phyloP scores from a whole-genome alignment of 2,888 invertebrate species.

The Gymnosoma rotundatum region DNA sequence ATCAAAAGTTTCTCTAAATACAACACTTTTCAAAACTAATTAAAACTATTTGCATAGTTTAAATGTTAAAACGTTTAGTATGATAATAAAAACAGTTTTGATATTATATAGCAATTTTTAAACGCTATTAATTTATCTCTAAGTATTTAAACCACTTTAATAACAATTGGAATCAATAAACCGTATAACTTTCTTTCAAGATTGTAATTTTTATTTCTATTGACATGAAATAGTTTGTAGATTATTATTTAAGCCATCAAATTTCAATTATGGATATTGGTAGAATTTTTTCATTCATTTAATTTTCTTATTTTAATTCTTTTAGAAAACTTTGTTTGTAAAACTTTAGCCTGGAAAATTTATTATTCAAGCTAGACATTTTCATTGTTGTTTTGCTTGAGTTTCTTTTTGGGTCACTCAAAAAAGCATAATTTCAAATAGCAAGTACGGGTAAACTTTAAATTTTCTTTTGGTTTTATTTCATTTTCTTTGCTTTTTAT shows the following conservation, averaged over 20 bases:
- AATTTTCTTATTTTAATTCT: slow-evolving; percentile 12
- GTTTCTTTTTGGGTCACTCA: slow-evolving; percentile 37
- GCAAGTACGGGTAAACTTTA: slow-evolving; percentile 38
- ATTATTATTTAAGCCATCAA: slow-evolving; percentile 50
- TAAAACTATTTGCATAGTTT: too few relatives aligned
- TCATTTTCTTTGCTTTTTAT: slow-evolving; percentile 30
- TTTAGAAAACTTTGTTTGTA: slow-evolving; percentile 34
- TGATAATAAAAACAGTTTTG: too few relatives aligned
- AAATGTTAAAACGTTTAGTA: too few relatives aligned
- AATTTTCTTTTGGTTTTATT: slow-evolving; percentile 39
- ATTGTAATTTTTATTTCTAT: slow-evolving; percentile 15
- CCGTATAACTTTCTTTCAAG: slow-evolving; percentile 11
- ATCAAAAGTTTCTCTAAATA: too few relatives aligned
- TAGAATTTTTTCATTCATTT: slow-evolving; percentile 30
- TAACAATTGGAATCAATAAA: slow-evolving; percentile 19
- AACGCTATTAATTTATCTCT: too few relatives aligned
- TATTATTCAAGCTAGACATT: slow-evolving; percentile 48
- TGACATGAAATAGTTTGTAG: slow-evolving; percentile 20
- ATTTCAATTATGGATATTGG: slow-evolving; percentile 57
- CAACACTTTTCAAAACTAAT: too few relatives aligned
- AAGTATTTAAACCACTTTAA: too few relatives aligned
- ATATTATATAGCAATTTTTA: too few relatives aligned
- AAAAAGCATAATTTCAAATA: slow-evolving; percentile 51
- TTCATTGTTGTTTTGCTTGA: slow-evolving; percentile 13
- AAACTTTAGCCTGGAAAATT: slow-evolving; percentile 30